phyloP scores from a whole-genome alignment of 1,140 invertebrate species.

The Mercenaria mercenaria region DNA sequence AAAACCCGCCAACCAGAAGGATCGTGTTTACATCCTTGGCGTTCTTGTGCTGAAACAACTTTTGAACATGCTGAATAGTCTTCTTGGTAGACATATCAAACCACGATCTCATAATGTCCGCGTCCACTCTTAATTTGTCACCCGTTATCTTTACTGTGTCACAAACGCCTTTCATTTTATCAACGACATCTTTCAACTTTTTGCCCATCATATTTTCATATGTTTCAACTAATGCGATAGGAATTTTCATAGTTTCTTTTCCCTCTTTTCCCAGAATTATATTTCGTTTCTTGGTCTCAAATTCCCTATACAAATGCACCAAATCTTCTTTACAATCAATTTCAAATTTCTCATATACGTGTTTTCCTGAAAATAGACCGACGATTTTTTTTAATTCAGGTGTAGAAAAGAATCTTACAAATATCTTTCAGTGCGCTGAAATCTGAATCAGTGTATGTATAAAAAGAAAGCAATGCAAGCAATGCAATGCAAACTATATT shows the following conservation, averaged over 20 bases:
- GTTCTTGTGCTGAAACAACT: conserved; percentile 8
- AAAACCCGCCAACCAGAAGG: conserved; percentile 63
- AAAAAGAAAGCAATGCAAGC: no score
- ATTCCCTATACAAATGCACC: conserved; percentile 32
- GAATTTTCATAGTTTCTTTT: conserved; percentile 52
- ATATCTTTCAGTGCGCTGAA: no score
- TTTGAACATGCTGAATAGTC: conserved; percentile 16
- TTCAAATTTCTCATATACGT: conserved; percentile 24
- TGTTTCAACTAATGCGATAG: conserved; percentile 11
- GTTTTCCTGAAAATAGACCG: conserved; percentile 7
- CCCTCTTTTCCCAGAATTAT: conserved; percentile 30
- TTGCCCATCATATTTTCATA: conserved; percentile 9
- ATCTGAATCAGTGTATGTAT: no score
- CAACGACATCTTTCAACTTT: background rate
- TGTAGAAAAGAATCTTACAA: no score
- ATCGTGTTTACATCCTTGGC: conserved; percentile 22
- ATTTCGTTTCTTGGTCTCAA: conserved; percentile 59
- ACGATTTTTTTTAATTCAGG: no score
- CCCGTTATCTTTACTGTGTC: conserved; percentile 9
- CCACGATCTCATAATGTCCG: conserved; percentile 28
- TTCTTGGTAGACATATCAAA: conserved; percentile 31
- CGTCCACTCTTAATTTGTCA: conserved; percentile 32
- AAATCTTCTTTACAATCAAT: conserved; percentile 49
- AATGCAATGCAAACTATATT: no score
- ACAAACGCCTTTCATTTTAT: background rate